phyloP scores from a whole-genome alignment of 2,113 vertebrate genomes.

The Collichthys lucidus region DNA sequence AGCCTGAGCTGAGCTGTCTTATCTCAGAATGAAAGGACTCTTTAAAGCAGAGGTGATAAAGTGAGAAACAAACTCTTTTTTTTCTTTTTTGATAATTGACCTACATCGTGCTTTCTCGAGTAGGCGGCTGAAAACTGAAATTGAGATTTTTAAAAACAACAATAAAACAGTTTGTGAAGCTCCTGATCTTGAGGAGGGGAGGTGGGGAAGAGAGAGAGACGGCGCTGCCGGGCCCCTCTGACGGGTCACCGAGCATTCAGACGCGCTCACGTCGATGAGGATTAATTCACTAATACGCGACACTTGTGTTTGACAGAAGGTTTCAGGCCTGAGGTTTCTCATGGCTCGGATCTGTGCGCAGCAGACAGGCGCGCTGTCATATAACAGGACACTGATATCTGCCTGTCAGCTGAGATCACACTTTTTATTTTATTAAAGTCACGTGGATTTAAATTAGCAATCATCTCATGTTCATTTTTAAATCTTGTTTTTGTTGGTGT shows the following conservation, averaged over 20 bases:
- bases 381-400: conserved; percentile 51
- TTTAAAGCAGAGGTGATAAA: not conserved
- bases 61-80: not conserved
- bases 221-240: conserved; percentile 62
- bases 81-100: conserved; percentile 8
- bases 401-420: not conserved
- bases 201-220: not conserved
- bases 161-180: not conserved
- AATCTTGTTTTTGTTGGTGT: not conserved
- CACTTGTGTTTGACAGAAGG: conserved; percentile 71
- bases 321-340: conserved; percentile 71
- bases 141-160: not conserved
- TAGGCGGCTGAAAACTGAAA: conserved; percentile 12
- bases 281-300: conserved; percentile 75
- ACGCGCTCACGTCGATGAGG: conserved; percentile 61
- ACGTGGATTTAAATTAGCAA: not conserved
- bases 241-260: conserved; percentile 79
- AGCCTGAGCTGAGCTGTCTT: no score
- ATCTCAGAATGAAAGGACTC: not conserved
- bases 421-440: not conserved
- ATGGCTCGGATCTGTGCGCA: conserved; percentile 49
- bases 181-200: not conserved
- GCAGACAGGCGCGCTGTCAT: conserved; percentile 48
- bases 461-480: not conserved
- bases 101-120: conserved; percentile 4